Evolutionary conservation across 2,888 invertebrate species (phyloP), one percentile per base, ranked within the genome.

Genomic region (Mythimna vitellina): DNA sequence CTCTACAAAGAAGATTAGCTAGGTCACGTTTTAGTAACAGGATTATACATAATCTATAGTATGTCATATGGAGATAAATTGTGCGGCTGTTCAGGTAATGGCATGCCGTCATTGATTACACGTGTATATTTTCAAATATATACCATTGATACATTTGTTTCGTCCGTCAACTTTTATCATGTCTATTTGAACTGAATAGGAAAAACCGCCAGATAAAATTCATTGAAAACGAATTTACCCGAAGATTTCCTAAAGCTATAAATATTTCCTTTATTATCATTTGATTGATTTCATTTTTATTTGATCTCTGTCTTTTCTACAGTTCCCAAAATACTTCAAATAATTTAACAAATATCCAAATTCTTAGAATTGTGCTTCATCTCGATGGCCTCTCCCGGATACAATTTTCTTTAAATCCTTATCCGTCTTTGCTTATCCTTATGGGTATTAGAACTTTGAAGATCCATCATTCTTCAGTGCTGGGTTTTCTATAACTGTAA

Each of bases 21-120:
- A 77, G 75, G 88, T 88, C 89, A 89, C 90, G 89, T 88, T 90
- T 89, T 83, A 80, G 83, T 89, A 90, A 90, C 87, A 84, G 85
- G 88, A 89, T 88, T 89, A 86, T 81, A 81, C 82, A 85, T 84
- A 86, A 88, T 86, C 83, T 82, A 81, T 77, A 80, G 81, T 78
- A 82, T 88, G 86, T 77, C 84, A 85, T 87, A 83, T 67, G 73
- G 82, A 81, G 77, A 84, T 85, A 86, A 84, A 84, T 76, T 77
- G 77, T 73, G 62, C n/a, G 64, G 60, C 71, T 51, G 56, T 72
- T 62, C 72, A 67, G 35, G 72, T 76, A 80, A 86, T 75, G 61
- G 71, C 25, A 32, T 68, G 70, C 57, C 72, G 62, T 74, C 69
- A 70, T 64, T 51, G 56, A 67, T 63, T 51, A 67, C 69, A 66